phyloP scores from a whole-genome alignment of 2,797 vertebrate genomes.

The Dryobates pubescens region DNA sequence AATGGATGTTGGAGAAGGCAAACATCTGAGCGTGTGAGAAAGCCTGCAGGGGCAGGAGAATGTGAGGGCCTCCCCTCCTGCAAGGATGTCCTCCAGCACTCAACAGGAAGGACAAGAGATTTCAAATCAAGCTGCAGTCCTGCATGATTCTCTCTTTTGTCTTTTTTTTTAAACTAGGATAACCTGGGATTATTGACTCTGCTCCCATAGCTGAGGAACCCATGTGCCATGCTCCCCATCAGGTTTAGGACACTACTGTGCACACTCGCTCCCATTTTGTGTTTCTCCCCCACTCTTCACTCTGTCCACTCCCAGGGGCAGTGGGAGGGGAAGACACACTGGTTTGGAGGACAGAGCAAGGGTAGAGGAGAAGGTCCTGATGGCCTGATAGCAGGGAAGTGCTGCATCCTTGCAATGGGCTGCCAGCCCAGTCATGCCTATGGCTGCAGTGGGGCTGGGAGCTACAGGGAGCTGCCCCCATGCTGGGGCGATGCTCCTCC shows the following conservation, averaged over 20 bases:
- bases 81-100: neutral
- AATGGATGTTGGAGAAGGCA: slow-evolving; percentile 59
- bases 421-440: rapidly evolving
- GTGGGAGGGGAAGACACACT: neutral
- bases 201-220: neutral
- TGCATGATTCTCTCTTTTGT: neutral
- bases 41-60: slow-evolving; percentile 21
- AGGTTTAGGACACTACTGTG: neutral
- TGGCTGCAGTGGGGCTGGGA: rapidly evolving
- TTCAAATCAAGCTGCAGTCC: slow-evolving; percentile 12
- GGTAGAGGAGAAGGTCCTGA: neutral
- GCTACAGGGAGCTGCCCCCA: neutral
- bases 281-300: neutral
- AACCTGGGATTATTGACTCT: neutral
- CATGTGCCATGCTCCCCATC: neutral
- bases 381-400: rapidly evolving
- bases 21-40: slow-evolving; percentile 50
- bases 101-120: neutral
- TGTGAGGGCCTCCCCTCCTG: neutral
- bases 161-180: neutral
- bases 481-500: neutral
- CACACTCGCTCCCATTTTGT: neutral
- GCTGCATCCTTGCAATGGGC: rapidly evolving
- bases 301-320: rapidly evolving
- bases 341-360: neutral